Base-by-base conservation (phyloP, 1,140 invertebrate genomes). In the Triops longicaudatus region DNA sequence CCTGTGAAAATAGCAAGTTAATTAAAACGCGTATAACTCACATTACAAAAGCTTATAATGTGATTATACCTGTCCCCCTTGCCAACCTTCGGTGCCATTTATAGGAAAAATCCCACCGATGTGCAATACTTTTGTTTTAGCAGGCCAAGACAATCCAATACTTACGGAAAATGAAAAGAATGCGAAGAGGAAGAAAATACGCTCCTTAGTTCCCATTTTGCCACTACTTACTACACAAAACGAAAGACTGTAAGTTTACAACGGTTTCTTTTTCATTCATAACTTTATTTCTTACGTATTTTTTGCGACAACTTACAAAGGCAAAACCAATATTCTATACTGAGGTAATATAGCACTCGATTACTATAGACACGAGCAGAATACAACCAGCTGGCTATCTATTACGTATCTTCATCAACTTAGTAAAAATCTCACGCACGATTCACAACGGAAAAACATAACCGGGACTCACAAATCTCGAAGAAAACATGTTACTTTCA, bases 51-150 rank as follows among this genome's bases (percentile, higher is more conserved):
- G 75, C 27, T 44, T 63, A 78, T 63, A 50, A 42, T 28, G 37
- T 26, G n/a, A 73, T 63, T 44, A 27, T 78, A 88, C 88, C 88
- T 95, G 93, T 14, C 95, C 94, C 76, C 96, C 94, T 84, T 96
- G 91, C 96, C 97, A 98, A 76, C 96, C 96, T 75, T 96, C 96
- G 82, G 95, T 91, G 12, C 95, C 95, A 76, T 88, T 91, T 84
- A 98, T 98, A 4, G 97, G 97, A 86, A 99, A 99, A 80, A 99
- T 97, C 26, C 95, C 97, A 73, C 96, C 98, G 84, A 99, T 98
- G 84, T 98, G 95, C 78, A 99, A 86, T 78, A 93, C 90, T 85
- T 92, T 91, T 80, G 26, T 73, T 77, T 79, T 78, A 22, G 31
- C 10, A 63, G 78, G 76, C 76, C 76, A 77, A 22, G 14, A 63